These are phyloP conservation scores for Tenthredo scrophulariae DNA, from an alignment of 2,888 invertebrate genomes.

Conservation along the genomic window DNA sequence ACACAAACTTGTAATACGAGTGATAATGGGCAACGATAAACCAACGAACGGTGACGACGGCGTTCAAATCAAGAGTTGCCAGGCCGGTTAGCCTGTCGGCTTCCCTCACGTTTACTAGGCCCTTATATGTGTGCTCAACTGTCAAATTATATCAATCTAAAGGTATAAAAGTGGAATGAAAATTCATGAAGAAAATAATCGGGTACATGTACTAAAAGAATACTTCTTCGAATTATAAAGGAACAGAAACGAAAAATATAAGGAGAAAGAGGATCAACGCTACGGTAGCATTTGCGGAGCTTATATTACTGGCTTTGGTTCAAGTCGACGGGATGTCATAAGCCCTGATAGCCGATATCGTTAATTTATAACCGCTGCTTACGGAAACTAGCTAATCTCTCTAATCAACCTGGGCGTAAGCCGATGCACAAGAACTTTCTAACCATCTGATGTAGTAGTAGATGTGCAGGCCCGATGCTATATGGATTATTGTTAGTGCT, in stretches of 20 bases:
- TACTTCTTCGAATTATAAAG: neutral
- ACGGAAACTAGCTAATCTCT: conserved; percentile 53
- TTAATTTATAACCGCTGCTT: conserved; percentile 54
- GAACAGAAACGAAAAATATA: neutral
- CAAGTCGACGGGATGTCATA: conserved; percentile 29
- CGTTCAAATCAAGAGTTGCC: conserved; percentile 31
- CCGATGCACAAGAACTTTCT: conserved; percentile 18
- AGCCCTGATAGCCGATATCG: conserved; percentile 54
- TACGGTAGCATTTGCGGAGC: conserved; percentile 15
- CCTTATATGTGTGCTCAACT: conserved; percentile 28
- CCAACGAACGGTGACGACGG: conserved; percentile 1
- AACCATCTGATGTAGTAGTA: neutral
- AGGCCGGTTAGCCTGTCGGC: conserved; percentile 6
- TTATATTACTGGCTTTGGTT: conserved; percentile 24
- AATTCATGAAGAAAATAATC: neutral
- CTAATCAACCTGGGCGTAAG: conserved; percentile 51
- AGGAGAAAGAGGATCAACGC: neutral
- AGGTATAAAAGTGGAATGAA: no score
- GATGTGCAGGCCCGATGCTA: neutral
- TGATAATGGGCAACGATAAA: conserved; percentile 44
- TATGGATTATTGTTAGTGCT: neutral
- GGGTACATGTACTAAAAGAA: neutral
- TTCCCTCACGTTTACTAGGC: neutral
- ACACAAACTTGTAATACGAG: conserved; percentile 50
- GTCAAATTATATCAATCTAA: conserved; percentile 31